These are phyloP conservation scores for Lepidurus packardi DNA, from an alignment of 1,140 invertebrate genomes.

Conservation along the genomic window DNA sequence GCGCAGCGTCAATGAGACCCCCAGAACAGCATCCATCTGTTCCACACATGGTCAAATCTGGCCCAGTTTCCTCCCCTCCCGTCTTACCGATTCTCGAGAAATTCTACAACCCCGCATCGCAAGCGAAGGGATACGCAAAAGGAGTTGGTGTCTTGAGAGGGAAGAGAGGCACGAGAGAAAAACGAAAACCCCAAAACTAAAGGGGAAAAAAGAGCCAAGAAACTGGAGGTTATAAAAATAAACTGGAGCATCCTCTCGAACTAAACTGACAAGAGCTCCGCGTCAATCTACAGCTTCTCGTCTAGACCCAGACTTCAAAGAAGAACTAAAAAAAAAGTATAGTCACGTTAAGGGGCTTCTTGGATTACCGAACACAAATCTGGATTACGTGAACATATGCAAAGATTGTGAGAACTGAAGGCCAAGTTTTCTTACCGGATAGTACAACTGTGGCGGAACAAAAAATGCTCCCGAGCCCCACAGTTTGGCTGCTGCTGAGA, in stretches of 20 bases:
- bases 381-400: constrained; percentile 22
- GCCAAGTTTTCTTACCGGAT: constrained; percentile 64
- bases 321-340: background rate
- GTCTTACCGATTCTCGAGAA: background rate
- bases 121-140: background rate
- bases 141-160: background rate
- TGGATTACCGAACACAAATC: constrained; percentile 12
- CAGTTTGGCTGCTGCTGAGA: constrained; percentile 72
- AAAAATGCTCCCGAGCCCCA: constrained; percentile 87
- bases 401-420: background rate
- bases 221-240: constrained; percentile 8
- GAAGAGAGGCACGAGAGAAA: background rate
- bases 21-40: constrained; percentile 16
- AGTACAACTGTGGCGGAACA: constrained; percentile 87
- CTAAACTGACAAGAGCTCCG: background rate
- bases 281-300: constrained; percentile 1
- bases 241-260: background rate
- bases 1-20: constrained; percentile 7
- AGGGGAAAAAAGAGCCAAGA: background rate
- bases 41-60: constrained; percentile 18
- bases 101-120: background rate
- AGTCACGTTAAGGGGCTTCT: constrained; percentile 1
- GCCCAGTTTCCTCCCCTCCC: background rate
- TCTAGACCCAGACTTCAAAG: background rate
- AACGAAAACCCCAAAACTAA: background rate